Evolutionary conservation across 2,888 invertebrate genomes (phyloP), one percentile per base, ranked within the genome.

Genomic region (Mimachlamys varia): DNA sequence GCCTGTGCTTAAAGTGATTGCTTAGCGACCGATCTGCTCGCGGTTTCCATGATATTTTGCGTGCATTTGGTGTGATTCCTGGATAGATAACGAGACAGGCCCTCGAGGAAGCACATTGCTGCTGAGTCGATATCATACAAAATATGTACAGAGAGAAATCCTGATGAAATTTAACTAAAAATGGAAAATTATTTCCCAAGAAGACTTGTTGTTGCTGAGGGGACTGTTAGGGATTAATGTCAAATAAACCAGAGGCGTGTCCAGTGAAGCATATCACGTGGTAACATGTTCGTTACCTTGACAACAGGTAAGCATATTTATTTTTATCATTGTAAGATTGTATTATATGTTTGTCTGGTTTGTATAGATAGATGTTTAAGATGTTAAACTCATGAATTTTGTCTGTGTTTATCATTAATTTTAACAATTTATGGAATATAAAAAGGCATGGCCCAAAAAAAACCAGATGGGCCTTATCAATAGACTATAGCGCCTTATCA

Each of bases 271-370:
- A 7, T 22, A 27, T 76, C 2, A 2, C 1, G 27, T 22, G 76
- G 10, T 13, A 33, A 12, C 2, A 33, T 3, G 10, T 33, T 2
- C 27, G 76, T 76, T 22, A 76, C 27, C 13, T 27, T 33, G 76
- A 76, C 76, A 76, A 10, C 76, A 76, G 76, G 76, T 76, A 33
- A 76, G 76, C 33, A n/a, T n/a, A n/a, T n/a, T n/a, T n/a, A n/a
- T 76, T 27, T 58, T 58, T 58, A 58, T 58, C 58, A 58, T 19
- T 53, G 53, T 53, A 5, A 58, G 7, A 19, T 22, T 58, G 1
- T 58, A 2, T 58, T 4, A n/a, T 7, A 19, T 58, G 58, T 58
- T 3, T 22, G n/a, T 58, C 15, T 19, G 19, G 22, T 3, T 19
- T 10, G 19, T 53, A 44, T 7, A 5, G 44, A 44, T 44, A 3